Evolutionary conservation across 2,888 invertebrate genomes (phyloP).

Genomic region (Hermodice carunculata): DNA sequence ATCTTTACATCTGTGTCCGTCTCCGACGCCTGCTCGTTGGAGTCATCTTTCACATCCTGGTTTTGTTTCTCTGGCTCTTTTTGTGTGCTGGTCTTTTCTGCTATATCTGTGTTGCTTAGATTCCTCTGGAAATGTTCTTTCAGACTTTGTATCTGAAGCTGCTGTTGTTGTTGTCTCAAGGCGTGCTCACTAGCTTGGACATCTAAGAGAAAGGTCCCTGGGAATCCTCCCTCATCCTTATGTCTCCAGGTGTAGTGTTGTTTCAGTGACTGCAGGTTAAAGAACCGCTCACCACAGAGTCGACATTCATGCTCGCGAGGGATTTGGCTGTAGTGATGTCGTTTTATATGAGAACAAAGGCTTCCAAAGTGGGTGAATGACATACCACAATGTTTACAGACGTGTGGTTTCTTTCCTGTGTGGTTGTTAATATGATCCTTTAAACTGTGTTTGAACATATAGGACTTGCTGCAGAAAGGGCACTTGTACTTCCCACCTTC

Average conservation of each 20-base stretch:
- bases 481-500: conserved; percentile 20
- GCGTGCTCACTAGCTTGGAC: background rate
- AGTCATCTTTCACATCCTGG: too few relatives aligned
- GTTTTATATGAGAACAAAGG: conserved; percentile 29
- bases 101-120: too few relatives aligned
- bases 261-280: conserved; percentile 31
- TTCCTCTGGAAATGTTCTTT: too few relatives aligned
- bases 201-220: background rate
- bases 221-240: conserved; percentile 3
- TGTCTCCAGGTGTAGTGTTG: conserved; percentile 33
- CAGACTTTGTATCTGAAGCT: too few relatives aligned
- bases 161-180: background rate
- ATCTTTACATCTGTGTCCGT: too few relatives aligned
- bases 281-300: conserved; percentile 20
- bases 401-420: conserved; percentile 30
- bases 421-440: conserved; percentile 37
- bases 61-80: too few relatives aligned
- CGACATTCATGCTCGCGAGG: conserved; percentile 12
- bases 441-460: conserved; percentile 28
- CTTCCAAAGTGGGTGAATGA: conserved; percentile 29
- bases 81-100: too few relatives aligned
- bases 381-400: conserved; percentile 32
- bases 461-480: conserved; percentile 25
- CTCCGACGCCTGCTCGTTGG: too few relatives aligned
- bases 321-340: conserved; percentile 20